These are phyloP conservation scores for Encarsia formosa DNA, from an alignment of 2,888 invertebrate genomes.

Conservation along the genomic window DNA sequence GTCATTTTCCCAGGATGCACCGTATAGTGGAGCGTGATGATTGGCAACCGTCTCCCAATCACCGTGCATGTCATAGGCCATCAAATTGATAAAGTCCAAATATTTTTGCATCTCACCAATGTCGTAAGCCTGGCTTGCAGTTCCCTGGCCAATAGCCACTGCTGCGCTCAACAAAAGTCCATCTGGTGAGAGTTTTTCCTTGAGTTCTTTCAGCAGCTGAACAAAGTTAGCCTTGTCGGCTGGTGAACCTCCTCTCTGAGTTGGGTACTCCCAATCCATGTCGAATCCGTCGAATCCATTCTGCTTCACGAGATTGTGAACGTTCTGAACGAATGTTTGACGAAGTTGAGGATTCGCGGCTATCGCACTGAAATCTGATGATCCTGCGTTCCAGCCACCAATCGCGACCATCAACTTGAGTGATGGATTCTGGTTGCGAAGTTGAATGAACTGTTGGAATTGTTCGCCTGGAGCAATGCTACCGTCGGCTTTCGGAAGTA, in stretches of 20 bases:
- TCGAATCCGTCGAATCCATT: slow-evolving; percentile 69
- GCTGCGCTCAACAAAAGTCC: slow-evolving; percentile 43
- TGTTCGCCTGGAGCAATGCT: too few relatives aligned
- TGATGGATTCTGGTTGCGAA: slow-evolving; percentile 55
- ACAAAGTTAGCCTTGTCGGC: slow-evolving; percentile 55
- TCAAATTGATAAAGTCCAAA: slow-evolving; percentile 65
- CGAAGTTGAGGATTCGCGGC: slow-evolving; percentile 53
- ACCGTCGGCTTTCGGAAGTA: slow-evolving; percentile 58
- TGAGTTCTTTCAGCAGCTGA: slow-evolving; percentile 56
- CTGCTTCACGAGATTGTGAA: slow-evolving; percentile 54
- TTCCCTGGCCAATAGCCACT: slow-evolving; percentile 56
- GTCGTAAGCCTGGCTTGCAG: slow-evolving; percentile 59
- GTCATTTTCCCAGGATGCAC: slow-evolving; percentile 34
- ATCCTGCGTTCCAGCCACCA: slow-evolving; percentile 70
- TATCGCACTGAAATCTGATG: slow-evolving; percentile 59
- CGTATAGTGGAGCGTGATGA: slow-evolving; percentile 64
- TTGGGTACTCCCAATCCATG: slow-evolving; percentile 71
- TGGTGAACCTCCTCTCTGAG: slow-evolving; percentile 54
- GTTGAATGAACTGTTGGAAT: slow-evolving; percentile 54
- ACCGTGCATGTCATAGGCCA: slow-evolving; percentile 73
- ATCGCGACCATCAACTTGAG: slow-evolving; percentile 62
- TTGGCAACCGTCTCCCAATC: slow-evolving; percentile 54
- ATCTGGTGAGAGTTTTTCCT: slow-evolving; percentile 54
- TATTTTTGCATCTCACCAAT: slow-evolving; percentile 59
- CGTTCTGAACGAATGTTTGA: slow-evolving; percentile 57